These are phyloP conservation scores for Anguilla japonica DNA, from an alignment of 2,113 vertebrate species.

Conservation along the genomic window DNA sequence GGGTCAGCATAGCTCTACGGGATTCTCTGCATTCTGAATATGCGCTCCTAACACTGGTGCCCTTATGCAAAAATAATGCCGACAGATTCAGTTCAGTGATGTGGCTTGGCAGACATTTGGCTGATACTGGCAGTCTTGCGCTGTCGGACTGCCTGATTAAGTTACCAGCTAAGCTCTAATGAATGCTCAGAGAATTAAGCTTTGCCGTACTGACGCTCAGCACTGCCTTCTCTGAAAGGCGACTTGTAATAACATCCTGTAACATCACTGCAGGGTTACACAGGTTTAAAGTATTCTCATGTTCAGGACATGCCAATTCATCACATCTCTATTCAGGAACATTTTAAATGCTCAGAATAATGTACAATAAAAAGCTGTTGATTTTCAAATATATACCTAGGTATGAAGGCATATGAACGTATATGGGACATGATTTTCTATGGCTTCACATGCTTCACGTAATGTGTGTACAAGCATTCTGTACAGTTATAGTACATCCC, in stretches of 20 bases:
- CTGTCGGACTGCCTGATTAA: neutral
- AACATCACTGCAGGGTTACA: neutral
- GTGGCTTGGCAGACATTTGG: neutral
- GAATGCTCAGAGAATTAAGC: neutral
- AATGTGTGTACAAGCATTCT: neutral
- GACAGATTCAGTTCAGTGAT: neutral
- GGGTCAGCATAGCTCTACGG: neutral
- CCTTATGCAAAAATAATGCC: neutral
- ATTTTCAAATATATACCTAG: neutral
- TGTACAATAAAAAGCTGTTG: neutral
- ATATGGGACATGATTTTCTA: neutral
- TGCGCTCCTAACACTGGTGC: neutral
- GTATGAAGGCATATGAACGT: neutral
- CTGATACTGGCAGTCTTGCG: neutral
- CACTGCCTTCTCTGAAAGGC: neutral
- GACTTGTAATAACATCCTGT: neutral
- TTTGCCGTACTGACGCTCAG: neutral
- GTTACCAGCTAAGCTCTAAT: slow-evolving; percentile 14
- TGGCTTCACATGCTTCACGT: neutral
- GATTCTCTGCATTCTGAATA: neutral
- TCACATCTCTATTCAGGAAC: neutral
- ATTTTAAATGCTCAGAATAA: neutral
- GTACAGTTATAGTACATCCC: neutral
- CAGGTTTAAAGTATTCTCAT: neutral
- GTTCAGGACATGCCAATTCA: neutral